Evolutionary conservation across 2,797 vertebrate species (phyloP), one percentile per base, ranked within the genome.

Genomic region (Decapterus maruadsi): DNA sequence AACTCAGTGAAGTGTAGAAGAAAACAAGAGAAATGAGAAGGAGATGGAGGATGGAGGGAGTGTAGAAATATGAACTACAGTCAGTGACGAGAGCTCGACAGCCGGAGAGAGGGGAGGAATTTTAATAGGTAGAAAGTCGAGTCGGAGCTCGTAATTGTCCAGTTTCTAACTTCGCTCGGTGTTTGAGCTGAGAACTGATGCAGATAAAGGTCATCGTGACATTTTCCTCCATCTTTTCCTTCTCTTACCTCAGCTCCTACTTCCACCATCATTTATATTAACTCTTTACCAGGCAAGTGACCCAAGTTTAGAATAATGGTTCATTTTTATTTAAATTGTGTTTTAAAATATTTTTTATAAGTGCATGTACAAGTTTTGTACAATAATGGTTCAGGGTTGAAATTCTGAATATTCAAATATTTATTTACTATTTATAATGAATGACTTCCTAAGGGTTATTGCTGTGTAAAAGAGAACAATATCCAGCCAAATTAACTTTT

Each of bases 1-100:
- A 78, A 20, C 8, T 72, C 82, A 68, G 82, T 74, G 40, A 80
- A 40, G 74, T 75, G 57, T 84, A 66, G 13, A 72, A 29, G 45
- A 53, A 48, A 63, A 51, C 36, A 51, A 42, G 31, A 55, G 6
- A 0, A 22, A 43, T 17, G 12, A 66, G 58, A 63, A 14, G 1
- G 54, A 63, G 42, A 59, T 4, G 14, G 1, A 58, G 48, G 36
- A 55, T 48, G 56, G 17, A n/a, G 46, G 22, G 38, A 50, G 22
- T 22, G 14, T 13, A 38, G 3, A 8, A 14, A 26, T 10, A 22
- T 57, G 36, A 14, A 19, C 4, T n/a, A 7, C 8, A 3, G 26
- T n/a, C 26, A 46, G 42, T 29, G 58, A 56, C 62, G 42, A n/a
- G 1, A 36, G 22, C 38, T 26, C 26, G 10, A 36, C 54, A 20